Base-by-base conservation (phyloP, 2,113 vertebrate species). In the Nibea coibor region DNA sequence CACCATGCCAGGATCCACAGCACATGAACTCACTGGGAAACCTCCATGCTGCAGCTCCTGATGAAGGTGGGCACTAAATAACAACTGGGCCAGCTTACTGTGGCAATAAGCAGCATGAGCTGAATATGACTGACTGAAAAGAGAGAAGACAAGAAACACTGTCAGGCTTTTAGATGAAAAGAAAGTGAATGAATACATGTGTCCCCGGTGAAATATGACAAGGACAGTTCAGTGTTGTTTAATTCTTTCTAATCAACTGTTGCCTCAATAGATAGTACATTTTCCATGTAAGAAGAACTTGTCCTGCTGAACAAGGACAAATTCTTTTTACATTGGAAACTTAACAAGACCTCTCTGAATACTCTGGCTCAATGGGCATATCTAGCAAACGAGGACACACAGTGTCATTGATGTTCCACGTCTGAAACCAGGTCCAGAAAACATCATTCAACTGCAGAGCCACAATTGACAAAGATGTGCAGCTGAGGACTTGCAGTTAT, bases 1-100 rank as follows among this genome's bases (percentile, higher is more conserved):
- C 79, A 98, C 97, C 89, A 98, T 95, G 39, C 97, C 97, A 0
- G 97, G 97, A 91, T 98, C 97, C 63, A 95, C 97, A 4, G 94
- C 95, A n/a, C 94, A 96, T 65, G 94, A 95, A 4, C 94, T 97
- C 85, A 98, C 95, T 7, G 92, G 93, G 72, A 93, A 92, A 64
- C 95, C 93, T 59, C 73, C 89, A 15, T 56, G 67, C 54, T 86
- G 87, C 85, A 98, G 93, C 74, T 95, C 93, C 79, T 91, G 92
- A 85, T 98, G 96, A 59, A 98, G 95, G 69, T 82, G 94, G 89
- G 96, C 96, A 54, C 95, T 94, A 87, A 97, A 99, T 3, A 97
- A 81, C 59, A 98, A 95, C 77, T 97, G 95, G 58, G 97, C 97
- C 89, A 98, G 95, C 86, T 99, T 98, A 94, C 97, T 98, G 35